These are phyloP conservation scores for Gasterosteus nipponicus DNA, from an alignment of 2,113 vertebrate species.

Conservation along the genomic window DNA sequence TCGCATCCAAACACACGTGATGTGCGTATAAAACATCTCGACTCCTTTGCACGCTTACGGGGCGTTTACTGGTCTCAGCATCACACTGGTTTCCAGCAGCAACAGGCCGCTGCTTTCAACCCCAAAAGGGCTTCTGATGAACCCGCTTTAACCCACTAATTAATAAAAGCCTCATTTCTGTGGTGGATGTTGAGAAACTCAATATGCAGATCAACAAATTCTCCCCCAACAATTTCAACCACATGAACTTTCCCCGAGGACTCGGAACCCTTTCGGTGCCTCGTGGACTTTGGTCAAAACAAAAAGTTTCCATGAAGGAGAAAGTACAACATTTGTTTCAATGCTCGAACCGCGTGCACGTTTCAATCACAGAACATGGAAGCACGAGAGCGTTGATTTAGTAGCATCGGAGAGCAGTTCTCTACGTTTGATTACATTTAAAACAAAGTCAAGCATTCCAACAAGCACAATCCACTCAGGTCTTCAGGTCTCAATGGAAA, in stretches of 20 bases:
- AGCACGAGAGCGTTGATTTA: no score
- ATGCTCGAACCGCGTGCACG: not conserved
- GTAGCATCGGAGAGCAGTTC: no score
- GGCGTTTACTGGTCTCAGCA: not conserved
- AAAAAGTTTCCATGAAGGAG: no score
- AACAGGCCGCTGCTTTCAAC: not conserved
- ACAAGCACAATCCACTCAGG: not conserved
- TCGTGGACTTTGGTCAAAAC: not conserved
- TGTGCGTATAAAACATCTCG: no score
- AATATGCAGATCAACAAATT: no score
- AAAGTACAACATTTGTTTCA: no score
- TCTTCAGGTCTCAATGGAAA: not conserved
- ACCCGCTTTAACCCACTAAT: not conserved
- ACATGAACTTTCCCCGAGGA: not conserved
- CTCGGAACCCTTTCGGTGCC: not conserved
- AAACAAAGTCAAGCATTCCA: not conserved
- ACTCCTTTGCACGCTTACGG: constrained; percentile 2
- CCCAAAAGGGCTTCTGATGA: not conserved
- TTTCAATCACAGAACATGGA: no score
- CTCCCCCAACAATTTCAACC: not conserved
- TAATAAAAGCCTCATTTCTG: not conserved
- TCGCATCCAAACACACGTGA: no score
- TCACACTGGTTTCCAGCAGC: not conserved
- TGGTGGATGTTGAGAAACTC: no score
- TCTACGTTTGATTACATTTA: not conserved